Evolutionary conservation across 2,888 invertebrate species (phyloP).

Genomic region (Adelphocoris suturalis): DNA sequence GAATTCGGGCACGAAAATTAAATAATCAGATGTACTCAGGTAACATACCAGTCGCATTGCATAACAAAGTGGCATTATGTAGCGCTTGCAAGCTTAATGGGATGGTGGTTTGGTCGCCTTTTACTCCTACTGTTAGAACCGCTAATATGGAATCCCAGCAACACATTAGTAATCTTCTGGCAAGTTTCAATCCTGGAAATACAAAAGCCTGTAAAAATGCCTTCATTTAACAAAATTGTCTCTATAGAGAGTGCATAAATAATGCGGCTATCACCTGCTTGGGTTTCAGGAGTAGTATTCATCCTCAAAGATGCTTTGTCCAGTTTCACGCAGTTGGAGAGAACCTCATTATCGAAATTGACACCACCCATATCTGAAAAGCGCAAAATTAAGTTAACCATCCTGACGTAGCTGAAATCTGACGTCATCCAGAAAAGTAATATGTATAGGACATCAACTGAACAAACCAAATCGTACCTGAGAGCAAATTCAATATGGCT

Average conservation of each 20-base stretch:
- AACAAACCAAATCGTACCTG: slow-evolving; percentile 80
- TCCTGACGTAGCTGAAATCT: no score
- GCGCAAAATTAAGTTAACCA: no score
- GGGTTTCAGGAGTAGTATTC: slow-evolving; percentile 86
- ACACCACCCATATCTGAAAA: slow-evolving; percentile 89
- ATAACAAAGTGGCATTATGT: slow-evolving; percentile 94
- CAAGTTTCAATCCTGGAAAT: slow-evolving; percentile 78
- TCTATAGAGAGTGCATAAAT: no score
- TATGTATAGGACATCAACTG: no score
- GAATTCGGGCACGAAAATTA: no score
- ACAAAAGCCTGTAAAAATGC: not conserved
- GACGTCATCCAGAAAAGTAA: no score
- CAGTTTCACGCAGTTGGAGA: slow-evolving; percentile 92
- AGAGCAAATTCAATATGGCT: slow-evolving; percentile 87
- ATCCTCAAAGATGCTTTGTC: slow-evolving; percentile 87
- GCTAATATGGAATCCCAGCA: slow-evolving; percentile 96
- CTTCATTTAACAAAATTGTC: no score
- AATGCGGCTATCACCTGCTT: no score
- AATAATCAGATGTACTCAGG: not conserved
- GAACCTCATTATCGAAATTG: slow-evolving; percentile 80
- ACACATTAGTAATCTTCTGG: slow-evolving; percentile 87
- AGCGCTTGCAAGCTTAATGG: slow-evolving; percentile 88
- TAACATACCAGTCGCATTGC: slow-evolving; percentile 86
- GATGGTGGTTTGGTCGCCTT: slow-evolving; percentile 72
- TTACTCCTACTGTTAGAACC: slow-evolving; percentile 81